A percentile compares a stretch with the other conserved stretches of the same genome.
Conservation (phyloP, 2,797 vertebrate genomes). For the Siniperca obscura region DNA sequence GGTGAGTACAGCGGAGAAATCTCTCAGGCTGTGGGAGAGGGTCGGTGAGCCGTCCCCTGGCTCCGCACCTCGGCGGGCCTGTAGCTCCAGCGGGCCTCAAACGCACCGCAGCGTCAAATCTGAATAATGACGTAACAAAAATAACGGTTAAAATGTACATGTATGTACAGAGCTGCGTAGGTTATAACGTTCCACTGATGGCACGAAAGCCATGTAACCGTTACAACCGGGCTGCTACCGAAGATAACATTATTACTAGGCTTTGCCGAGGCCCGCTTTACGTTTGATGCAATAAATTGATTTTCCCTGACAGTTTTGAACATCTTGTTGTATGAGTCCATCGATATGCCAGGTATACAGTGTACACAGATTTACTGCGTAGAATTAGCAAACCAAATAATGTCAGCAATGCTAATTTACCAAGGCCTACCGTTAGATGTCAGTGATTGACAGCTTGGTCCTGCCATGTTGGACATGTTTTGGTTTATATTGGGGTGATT, state of each 20-base stretch:
- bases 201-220: background rate
- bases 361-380: constrained; percentile 38
- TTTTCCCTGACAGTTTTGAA: rapidly evolving
- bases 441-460: constrained; percentile 58
- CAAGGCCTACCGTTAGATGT: constrained; percentile 67
- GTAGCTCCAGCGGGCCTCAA: background rate
- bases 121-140: background rate
- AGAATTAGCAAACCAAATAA: constrained; percentile 33
- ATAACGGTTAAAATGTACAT: background rate
- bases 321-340: rapidly evolving
- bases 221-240: background rate
- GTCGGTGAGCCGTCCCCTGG: background rate
- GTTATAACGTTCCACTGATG: background rate
- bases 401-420: constrained; percentile 35
- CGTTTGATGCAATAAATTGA: rapidly evolving
- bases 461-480: constrained; percentile 52
- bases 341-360: too few species aligned
- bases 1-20: constrained; percentile 76
- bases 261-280: background rate
- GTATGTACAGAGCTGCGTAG: background rate
- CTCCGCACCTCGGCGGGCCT: constrained; percentile 20
- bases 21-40: constrained; percentile 14
- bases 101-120: background rate
- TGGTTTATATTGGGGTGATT: background rate
- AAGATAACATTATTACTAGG: background rate